Base-by-base conservation (phyloP, 92 coral and sea anemone species). In the Epizoanthus illoricatus region DNA sequence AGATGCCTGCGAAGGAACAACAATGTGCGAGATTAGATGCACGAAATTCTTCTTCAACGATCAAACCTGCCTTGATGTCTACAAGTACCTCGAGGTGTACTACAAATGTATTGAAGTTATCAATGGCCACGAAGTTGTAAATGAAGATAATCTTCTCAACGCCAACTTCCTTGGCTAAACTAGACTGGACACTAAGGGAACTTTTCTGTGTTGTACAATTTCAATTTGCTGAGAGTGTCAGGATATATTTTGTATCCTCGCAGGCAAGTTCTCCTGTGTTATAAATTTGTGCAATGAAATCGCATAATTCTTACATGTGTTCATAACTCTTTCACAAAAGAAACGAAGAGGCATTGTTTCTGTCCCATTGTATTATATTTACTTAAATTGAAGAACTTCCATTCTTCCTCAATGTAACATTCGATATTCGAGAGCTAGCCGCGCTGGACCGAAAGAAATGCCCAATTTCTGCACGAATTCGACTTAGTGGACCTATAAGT, bases 31-130 rank as follows among this genome's bases (percentile, higher is more conserved):
- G 84, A 88, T 97, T 71, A 90, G 89, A 88, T 94, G 98, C 95
- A 97, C 99, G 73, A 97, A 97, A 89, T 88, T 94, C 86, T 97
- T 97, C 89, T 97, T 97, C 91, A 80, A 94, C 89, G 99, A 97
- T 72, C 58, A 89, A 69, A 59, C 86, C 65, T 97, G 99, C 88
- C 20, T 4, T 5, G 97, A 97, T 11, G 93, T 92, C 75, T 97
- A 97, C 99, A 97, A 97, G 91, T 97, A 97, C 89, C 86, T 97
- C 88, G 99, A 97, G 65, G 98, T 97, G 70, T 97, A 97, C 91
- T 97, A 97, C 97, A 97, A 97, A 90, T 97, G 99, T 89, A 94
- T 97, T 85, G 99, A 97, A 78, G 99, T 97, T 63, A 97, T 97
- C 90, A 97, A 97, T 84, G 99, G 99, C 43, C 99, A 97, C 65